Base-by-base conservation (phyloP, 2,797 vertebrate species). In the Myotis myotis region DNA sequence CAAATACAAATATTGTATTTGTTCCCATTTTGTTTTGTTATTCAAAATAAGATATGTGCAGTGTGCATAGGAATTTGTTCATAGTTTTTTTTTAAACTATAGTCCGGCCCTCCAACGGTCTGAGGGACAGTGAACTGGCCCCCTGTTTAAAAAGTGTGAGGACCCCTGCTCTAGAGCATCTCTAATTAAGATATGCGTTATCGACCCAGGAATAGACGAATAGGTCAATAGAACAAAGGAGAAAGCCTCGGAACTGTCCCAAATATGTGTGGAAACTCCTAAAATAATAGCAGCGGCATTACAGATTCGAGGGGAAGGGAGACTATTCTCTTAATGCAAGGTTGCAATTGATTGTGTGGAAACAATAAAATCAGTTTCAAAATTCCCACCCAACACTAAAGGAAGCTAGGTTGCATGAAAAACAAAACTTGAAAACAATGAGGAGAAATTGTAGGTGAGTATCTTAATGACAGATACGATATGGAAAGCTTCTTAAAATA, bases 291-390 rank as follows among this genome's bases (percentile, higher is more conserved):
- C 28, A 55, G 12, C 75, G 9, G 4, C 30, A 51, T 44, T 70
- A 71, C 13, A 89, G 71, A 83, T 91, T n/a, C 44, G 19, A 41
- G 28, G 23, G 38, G 41, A 89, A 86, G 25, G 0, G 8, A 8
- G 7, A 51, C 11, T 78, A 8, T 53, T 33, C 53, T 83, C 33
- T 79, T 36, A 85, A 93, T 19, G 6, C 41, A 79, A 94, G 11
- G 17, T 84, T 72, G 86, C 19, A 83, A 55, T 3, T 8, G 28
- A 80, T 86, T 86, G 74, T 8, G 7, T 70, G 13, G 71, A 78
- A 91, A 38, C n/a, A 66, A 30, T 72, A 90, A 93, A 85, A 30
- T 88, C 71, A 83, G 57, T 86, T 75, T 93, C 15, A 41, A 71
- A 93, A 79, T 74, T 88, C 23, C 53, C 53, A 79, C 12, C 7